Percentiles rank a stretch among this genome's conserved stretches.
Evolutionary conservation across 2,797 vertebrate species (phyloP).

Genomic region (Megalops cyprinoides): DNA sequence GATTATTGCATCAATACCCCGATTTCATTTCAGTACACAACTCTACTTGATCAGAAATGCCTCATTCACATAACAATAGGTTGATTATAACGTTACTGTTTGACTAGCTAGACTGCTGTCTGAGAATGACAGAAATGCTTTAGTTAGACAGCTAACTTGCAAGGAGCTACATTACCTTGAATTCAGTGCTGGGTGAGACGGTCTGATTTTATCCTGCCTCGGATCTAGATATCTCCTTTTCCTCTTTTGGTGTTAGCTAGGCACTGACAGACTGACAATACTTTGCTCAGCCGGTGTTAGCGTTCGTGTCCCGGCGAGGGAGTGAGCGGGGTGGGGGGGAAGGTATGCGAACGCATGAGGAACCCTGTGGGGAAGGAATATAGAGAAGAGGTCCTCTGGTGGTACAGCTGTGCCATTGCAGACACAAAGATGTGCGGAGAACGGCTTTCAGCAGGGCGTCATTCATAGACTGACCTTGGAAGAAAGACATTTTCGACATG

Average conservation of each 20-base stretch:
- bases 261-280: conserved; percentile 47
- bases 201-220: conserved; percentile 6
- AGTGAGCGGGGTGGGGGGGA: conserved; percentile 54
- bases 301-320: conserved; percentile 46
- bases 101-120: background rate
- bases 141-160: background rate
- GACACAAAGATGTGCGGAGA: background rate
- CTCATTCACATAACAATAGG: background rate
- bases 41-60: background rate
- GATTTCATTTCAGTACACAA: background rate
- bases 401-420: background rate
- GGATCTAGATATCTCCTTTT: conserved; percentile 18
- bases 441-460: background rate
- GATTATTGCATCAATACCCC: background rate
- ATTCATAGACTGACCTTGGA: conserved; percentile 6
- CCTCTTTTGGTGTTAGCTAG: conserved; percentile 28
- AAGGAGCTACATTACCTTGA: background rate
- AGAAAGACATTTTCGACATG: background rate
- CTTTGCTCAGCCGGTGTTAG: conserved; percentile 65
- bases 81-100: background rate
- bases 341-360: conserved; percentile 38
- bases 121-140: background rate
- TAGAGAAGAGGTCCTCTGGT: conserved; percentile 22
- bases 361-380: background rate
- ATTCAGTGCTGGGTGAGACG: background rate